Base-by-base conservation (phyloP, 1,140 invertebrate genomes). In the Cephus cinctus region DNA sequence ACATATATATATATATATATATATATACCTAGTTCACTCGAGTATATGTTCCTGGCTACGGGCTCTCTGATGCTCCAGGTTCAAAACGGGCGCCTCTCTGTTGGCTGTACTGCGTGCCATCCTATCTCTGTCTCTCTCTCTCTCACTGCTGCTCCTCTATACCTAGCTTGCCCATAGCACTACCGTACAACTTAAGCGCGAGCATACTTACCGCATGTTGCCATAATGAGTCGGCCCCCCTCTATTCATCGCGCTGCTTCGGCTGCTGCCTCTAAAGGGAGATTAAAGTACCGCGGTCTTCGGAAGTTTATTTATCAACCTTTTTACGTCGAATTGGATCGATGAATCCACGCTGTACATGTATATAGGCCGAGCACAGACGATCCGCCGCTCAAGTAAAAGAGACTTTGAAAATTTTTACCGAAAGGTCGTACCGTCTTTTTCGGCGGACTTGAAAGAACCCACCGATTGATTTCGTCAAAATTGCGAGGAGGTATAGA, bases 121-220 rank as follows among this genome's bases (percentile, higher is more conserved):
- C 6, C 15, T 18, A 43, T 34, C 19, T 6, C 30, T 21, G 2
- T 44, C 21, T 38, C 21, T 38, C 15, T 42, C 30, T 41, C 15
- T 21, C 9, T 20, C 9, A 14, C 16, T 9, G n/a, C n/a, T n/a
- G 30, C 22, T 23, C 5, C 15, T 41, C 18, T 40, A 44, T 35
- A 36, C 23, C 18, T 42, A 22, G 27, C 21, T 36, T 21, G 9
- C 32, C 42, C 20, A 34, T 50, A 47, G 39, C 14, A 16, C 23
- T 59, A 59, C 55, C 44, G 48, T 51, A 56, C 61, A 58, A 65
- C 62, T 67, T 61, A 62, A 67, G 60, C 57, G 54, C 60, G 61
- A 64, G 60, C 42, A 65, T 71, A 69, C 69, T 69, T 69, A 69
- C 67, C 65, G 67, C 67, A 71, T 71, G 71, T 72, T 73, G 67